Base-by-base conservation (phyloP, 1,140 invertebrate genomes). In the Drosophila pachea region DNA sequence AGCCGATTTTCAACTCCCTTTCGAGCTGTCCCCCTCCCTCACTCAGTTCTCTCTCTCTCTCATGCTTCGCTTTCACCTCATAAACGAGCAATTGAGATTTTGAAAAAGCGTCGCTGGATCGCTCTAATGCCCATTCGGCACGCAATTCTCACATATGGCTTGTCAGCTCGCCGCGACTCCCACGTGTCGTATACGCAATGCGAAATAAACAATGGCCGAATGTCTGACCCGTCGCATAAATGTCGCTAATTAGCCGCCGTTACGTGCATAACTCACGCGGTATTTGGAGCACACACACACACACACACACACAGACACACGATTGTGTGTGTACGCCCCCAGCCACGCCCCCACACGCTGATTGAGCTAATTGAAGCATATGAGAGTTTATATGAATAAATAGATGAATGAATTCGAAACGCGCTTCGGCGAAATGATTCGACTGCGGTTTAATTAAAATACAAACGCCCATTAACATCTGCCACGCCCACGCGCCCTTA, bases 171-270 rank as follows among this genome's bases (percentile, higher is more conserved):
- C n/a, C n/a, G n/a, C n/a, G 22, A 9, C 42, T 11, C 68, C 60
- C 70, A 81, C 78, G 63, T 69, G 68, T 48, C 77, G 59, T 68
- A 72, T 79, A 53, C 59, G 68, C 58, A 75, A 79, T 72, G 67
- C 59, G 58, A 60, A 52, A 49, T 42, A 58, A 61, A 67, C 38
- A 11, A 16, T 7, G 5, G 7, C 16, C 38, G 32, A 54, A 33
- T 54, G 50, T 68, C 31, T 31, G 60, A 69, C 32, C 61, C 48
- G 65, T 61, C 56, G 64, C 56, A 61, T 67, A 68, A 68, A 61
- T 69, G 53, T 69, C 48, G 78, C 72, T 83, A 83, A 83, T 83
- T 83, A 83, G 76, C 54, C 65, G 74, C 75, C 72, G 42, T 53
- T 67, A 76, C 61, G 48, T 43, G 52, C 61, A 62, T 43, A 66